A percentile compares a stretch with the other conserved stretches of the same genome.
Evolutionary conservation across 2,888 invertebrate species (phyloP).

Genomic region (Vanessa cardui): DNA sequence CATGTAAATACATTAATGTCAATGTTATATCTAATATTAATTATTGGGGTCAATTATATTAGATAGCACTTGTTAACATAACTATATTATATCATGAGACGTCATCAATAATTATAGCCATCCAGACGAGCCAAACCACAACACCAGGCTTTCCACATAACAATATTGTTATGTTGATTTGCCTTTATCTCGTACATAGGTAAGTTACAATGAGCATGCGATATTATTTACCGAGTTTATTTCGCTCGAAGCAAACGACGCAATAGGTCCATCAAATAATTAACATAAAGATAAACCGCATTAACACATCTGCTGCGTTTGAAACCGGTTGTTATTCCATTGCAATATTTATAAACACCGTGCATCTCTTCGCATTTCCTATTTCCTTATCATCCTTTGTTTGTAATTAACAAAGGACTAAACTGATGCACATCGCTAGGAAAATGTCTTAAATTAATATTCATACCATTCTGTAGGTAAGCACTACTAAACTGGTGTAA

Average conservation of each 20-base stretch:
- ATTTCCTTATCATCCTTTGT: constrained; percentile 54
- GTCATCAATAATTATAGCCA: not conserved
- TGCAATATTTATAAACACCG: constrained; percentile 38
- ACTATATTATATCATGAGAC: not conserved
- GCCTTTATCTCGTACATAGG: constrained; percentile 14
- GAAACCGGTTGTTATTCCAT: constrained; percentile 33
- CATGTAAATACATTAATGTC: not conserved
- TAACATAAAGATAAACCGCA: constrained; percentile 39
- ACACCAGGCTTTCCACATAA: constrained; percentile 10
- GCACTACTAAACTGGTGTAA: not conserved
- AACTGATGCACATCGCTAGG: not conserved
- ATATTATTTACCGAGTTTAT: constrained; percentile 26
- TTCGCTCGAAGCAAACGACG: constrained; percentile 39
- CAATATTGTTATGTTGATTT: constrained; percentile 17
- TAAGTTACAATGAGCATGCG: too few species aligned
- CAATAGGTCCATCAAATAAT: constrained; percentile 41
- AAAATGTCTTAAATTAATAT: not conserved
- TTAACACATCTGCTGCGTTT: constrained; percentile 24
- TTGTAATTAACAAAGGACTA: constrained; percentile 44
- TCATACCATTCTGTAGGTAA: not conserved
- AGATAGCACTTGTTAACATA: not conserved
- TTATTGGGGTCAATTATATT: constrained; percentile 2
- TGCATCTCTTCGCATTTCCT: constrained; percentile 54
- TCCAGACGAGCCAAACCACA: constrained; percentile 17
- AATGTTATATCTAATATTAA: not conserved